A percentile compares a stretch with the other conserved stretches of the same genome.
Evolutionary conservation across 2,888 invertebrate species (phyloP).

Genomic region (Bugula neritina): DNA sequence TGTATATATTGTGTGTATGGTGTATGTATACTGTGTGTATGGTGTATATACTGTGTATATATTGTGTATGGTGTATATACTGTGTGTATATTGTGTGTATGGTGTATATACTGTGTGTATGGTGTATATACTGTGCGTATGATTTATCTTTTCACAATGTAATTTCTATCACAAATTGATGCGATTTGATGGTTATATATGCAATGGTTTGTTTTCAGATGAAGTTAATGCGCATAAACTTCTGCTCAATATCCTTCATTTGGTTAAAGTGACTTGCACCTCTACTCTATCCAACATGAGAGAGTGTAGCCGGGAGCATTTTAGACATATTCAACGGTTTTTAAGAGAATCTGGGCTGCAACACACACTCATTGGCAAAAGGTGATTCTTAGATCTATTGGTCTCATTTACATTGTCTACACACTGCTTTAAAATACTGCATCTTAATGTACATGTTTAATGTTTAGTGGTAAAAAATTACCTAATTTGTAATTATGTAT

Average conservation of each 20-base stretch:
- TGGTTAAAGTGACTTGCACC: background rate
- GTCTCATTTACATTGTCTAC: too few species aligned
- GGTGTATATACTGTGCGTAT: background rate
- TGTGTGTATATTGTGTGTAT: too few species aligned
- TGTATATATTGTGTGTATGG: background rate
- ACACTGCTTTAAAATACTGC: too few species aligned
- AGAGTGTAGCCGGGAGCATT: background rate
- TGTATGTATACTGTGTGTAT: too few species aligned
- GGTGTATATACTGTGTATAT: too few species aligned
- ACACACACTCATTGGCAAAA: background rate
- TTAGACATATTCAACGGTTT: conserved; percentile 7
- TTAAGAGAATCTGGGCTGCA: background rate
- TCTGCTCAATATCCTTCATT: conserved; percentile 2
- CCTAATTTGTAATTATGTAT: too few species aligned
- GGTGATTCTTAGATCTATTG: background rate
- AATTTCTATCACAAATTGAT: background rate
- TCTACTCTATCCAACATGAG: background rate
- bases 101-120: too few species aligned
- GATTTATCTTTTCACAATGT: background rate
- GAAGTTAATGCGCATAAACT: background rate
- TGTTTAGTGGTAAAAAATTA: too few species aligned
- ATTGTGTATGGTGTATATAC: too few species aligned
- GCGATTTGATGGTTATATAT: background rate
- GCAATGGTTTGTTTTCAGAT: background rate
- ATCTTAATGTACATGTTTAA: too few species aligned